A percentile compares a stretch with the other conserved stretches of the same genome.
Conservation (phyloP, 2,888 invertebrate species). For the Enchytraeus crypticus region DNA sequence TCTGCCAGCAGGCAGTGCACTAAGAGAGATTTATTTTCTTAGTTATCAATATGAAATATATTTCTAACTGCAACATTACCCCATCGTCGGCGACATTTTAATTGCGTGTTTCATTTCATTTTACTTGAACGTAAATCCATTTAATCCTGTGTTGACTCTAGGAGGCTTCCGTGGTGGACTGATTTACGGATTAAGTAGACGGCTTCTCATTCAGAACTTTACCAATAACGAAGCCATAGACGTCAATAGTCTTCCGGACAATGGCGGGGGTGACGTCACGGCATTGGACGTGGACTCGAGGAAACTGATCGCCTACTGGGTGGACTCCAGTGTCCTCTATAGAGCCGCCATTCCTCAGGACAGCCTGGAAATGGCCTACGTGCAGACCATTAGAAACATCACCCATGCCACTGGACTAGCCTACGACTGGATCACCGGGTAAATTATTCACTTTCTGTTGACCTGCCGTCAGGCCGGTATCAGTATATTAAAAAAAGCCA, state of each 20-base stretch:
- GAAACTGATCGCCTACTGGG: slow-evolving; percentile 8
- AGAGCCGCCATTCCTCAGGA: slow-evolving; percentile 1
- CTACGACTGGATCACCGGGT: slow-evolving; percentile 3
- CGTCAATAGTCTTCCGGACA: too few relatives aligned
- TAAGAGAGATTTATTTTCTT: too few relatives aligned
- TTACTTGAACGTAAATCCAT: too few relatives aligned
- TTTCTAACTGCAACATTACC: too few relatives aligned
- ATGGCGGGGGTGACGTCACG: neutral
- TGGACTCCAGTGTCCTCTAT: neutral
- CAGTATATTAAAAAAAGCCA: neutral
- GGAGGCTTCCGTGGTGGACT: neutral
- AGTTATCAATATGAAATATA: too few relatives aligned
- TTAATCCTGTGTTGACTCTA: too few relatives aligned
- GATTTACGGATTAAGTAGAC: neutral
- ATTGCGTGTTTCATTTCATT: too few relatives aligned
- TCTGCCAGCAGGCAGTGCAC: too few relatives aligned
- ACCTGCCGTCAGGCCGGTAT: neutral
- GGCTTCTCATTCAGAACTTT: neutral
- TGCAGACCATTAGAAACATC: neutral
- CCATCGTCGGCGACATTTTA: too few relatives aligned
- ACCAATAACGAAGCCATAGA: neutral
- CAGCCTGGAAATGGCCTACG: neutral
- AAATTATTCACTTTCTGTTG: neutral
- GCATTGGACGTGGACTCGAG: slow-evolving; percentile 5
- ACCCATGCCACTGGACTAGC: neutral